These are phyloP conservation scores for Takifugu ocellatus DNA, from an alignment of 2,797 vertebrate genomes.

Conservation along the genomic window DNA sequence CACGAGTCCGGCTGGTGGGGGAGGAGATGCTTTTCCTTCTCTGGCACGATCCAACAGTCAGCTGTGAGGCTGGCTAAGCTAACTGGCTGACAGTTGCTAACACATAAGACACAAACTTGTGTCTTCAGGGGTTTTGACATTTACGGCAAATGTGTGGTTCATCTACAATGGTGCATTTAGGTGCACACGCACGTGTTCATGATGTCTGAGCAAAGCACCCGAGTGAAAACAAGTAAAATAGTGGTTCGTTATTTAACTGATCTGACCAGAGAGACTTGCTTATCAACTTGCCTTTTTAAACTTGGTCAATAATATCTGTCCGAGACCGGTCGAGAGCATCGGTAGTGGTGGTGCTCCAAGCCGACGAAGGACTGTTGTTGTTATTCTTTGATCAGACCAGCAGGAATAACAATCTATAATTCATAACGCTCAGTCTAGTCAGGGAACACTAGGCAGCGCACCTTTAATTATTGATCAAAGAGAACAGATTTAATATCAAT, in stretches of 20 bases:
- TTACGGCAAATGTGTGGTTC: slow-evolving; percentile 1
- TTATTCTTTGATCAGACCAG: slow-evolving; percentile 74
- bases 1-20: too few relatives aligned
- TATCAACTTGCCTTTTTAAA: too few relatives aligned
- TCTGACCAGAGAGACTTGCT: too few relatives aligned
- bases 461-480: slow-evolving; percentile 78
- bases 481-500: slow-evolving; percentile 75
- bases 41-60: background rate
- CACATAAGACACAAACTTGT: background rate
- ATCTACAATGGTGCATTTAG: background rate
- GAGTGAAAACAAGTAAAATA: slow-evolving; percentile 12
- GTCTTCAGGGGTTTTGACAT: background rate
- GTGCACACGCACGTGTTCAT: too few relatives aligned
- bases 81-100: background rate
- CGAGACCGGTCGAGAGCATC: slow-evolving; percentile 39
- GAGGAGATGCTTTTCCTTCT: too few relatives aligned
- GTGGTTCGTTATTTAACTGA: too few relatives aligned
- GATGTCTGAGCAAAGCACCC: too few relatives aligned
- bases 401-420: slow-evolving; percentile 75
- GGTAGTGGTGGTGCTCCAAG: slow-evolving; percentile 46
- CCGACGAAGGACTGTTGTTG: slow-evolving; percentile 59
- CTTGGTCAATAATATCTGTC: too few relatives aligned
- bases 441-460: slow-evolving; percentile 65
- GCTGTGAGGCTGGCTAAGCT: background rate
- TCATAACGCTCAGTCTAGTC: slow-evolving; percentile 72